phyloP scores from a whole-genome alignment of 2,888 invertebrate genomes.

The Drosophila silvestris region DNA sequence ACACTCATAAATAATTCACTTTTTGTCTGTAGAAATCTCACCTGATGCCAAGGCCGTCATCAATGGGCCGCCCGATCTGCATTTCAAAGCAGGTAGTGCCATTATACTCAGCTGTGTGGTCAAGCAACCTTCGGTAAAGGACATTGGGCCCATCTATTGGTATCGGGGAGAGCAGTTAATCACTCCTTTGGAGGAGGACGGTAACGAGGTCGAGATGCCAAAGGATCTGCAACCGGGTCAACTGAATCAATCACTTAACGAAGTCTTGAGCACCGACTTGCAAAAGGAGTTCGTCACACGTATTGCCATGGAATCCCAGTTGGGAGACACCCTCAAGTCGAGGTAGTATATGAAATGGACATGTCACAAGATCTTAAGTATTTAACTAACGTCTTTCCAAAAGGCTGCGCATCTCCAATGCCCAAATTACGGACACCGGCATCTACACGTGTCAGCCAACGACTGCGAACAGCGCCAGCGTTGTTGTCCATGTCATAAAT shows the following conservation, averaged over 20 bases:
- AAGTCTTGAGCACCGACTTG: slow-evolving; percentile 73
- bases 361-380: too few relatives aligned
- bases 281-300: slow-evolving; percentile 81
- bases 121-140: slow-evolving; percentile 88
- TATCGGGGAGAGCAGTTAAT: slow-evolving; percentile 87
- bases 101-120: slow-evolving; percentile 90
- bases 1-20: background rate
- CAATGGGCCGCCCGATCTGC: slow-evolving; percentile 88
- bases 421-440: slow-evolving; percentile 92
- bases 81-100: slow-evolving; percentile 91
- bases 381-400: background rate
- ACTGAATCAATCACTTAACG: slow-evolving; percentile 47
- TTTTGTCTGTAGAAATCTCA: slow-evolving; percentile 75
- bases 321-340: slow-evolving; percentile 90
- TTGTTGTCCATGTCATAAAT: slow-evolving; percentile 95
- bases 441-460: slow-evolving; percentile 96
- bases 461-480: slow-evolving; percentile 92
- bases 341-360: slow-evolving; percentile 65
- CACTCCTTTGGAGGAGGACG: slow-evolving; percentile 80
- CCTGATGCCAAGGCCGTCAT: slow-evolving; percentile 90
- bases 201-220: slow-evolving; percentile 31
- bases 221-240: slow-evolving; percentile 6
- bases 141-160: slow-evolving; percentile 90
- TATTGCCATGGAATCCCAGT: slow-evolving; percentile 84
- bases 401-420: slow-evolving; percentile 90